phyloP scores from a whole-genome alignment of 2,797 vertebrate genomes.

The Typhlichthys subterraneus region DNA sequence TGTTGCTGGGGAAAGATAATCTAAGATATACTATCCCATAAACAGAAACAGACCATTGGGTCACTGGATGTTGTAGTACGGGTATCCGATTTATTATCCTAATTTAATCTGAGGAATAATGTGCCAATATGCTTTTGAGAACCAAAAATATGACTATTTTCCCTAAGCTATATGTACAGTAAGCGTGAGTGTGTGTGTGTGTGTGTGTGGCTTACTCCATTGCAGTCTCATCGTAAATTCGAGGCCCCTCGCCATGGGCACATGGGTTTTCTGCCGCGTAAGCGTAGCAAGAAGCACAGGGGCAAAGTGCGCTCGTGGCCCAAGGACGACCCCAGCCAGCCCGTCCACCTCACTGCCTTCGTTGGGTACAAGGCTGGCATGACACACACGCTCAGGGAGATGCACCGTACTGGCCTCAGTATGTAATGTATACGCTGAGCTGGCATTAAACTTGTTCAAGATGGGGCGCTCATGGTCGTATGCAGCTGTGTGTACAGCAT shows the following conservation, averaged over 20 bases:
- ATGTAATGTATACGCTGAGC: constrained; percentile 53
- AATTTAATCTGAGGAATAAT: too few species aligned
- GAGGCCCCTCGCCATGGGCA: constrained; percentile 92
- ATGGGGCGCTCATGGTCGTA: too few species aligned
- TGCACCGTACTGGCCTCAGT: constrained; percentile 87
- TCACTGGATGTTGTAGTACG: not conserved
- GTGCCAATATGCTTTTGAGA: too few species aligned
- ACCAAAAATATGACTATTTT: too few species aligned
- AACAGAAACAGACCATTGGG: not conserved
- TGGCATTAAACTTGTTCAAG: too few species aligned
- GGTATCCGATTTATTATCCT: too few species aligned
- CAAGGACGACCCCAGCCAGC: constrained; percentile 85
- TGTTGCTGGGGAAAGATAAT: not conserved
- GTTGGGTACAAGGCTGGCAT: constrained; percentile 96
- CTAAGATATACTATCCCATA: constrained; percentile 1
- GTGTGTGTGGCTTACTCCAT: constrained; percentile 4
- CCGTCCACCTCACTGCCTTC: constrained; percentile 91
- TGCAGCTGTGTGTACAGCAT: too few species aligned
- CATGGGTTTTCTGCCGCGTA: constrained; percentile 89
- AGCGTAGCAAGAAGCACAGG: constrained; percentile 84
- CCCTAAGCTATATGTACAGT: not conserved
- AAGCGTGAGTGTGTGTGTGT: not conserved
- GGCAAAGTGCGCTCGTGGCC: constrained; percentile 91
- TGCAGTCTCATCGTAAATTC: constrained; percentile 93
- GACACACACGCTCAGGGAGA: constrained; percentile 90